Percentiles rank a stretch among this genome's conserved stretches.
Conservation (phyloP, 2,888 invertebrate genomes). For the Bruchidius siliquastri region DNA sequence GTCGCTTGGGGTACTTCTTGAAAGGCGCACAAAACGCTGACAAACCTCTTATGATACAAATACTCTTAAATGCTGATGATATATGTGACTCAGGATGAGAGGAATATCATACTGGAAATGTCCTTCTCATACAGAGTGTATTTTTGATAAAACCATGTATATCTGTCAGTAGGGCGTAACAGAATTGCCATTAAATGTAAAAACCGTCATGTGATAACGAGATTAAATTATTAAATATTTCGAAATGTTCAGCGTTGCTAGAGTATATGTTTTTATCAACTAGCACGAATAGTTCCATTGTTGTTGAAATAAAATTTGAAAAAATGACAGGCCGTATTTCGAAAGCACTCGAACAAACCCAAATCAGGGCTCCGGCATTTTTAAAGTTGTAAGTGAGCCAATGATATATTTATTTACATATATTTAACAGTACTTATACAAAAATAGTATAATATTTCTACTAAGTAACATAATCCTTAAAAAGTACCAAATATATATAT, state of each 20-base stretch:
- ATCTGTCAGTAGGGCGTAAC: neutral
- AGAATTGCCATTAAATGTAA: neutral
- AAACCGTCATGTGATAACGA: neutral
- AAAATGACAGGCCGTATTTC: constrained; percentile 1
- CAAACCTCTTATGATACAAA: neutral
- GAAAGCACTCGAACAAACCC: constrained; percentile 12
- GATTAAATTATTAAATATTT: neutral
- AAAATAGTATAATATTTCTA: constrained; percentile 45
- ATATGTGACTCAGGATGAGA: neutral
- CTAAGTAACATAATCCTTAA: constrained; percentile 48
- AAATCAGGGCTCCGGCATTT: constrained; percentile 26
- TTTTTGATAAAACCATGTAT: neutral
- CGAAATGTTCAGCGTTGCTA: neutral
- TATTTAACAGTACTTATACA: constrained; percentile 41
- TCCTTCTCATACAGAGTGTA: neutral
- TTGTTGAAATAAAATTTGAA: neutral
- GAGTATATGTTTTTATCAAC: neutral
- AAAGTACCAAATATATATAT: constrained; percentile 67
- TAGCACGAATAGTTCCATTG: neutral
- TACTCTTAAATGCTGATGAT: neutral
- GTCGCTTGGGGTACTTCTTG: neutral
- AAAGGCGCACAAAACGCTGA: neutral
- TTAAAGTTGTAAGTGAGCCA: constrained; percentile 36
- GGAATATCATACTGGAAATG: neutral
- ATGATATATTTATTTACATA: constrained; percentile 41